Percentiles rank a stretch among this genome's conserved stretches.
Evolutionary conservation across 2,888 invertebrate species (phyloP).

Genomic region (Lasioglossum marginatum): DNA sequence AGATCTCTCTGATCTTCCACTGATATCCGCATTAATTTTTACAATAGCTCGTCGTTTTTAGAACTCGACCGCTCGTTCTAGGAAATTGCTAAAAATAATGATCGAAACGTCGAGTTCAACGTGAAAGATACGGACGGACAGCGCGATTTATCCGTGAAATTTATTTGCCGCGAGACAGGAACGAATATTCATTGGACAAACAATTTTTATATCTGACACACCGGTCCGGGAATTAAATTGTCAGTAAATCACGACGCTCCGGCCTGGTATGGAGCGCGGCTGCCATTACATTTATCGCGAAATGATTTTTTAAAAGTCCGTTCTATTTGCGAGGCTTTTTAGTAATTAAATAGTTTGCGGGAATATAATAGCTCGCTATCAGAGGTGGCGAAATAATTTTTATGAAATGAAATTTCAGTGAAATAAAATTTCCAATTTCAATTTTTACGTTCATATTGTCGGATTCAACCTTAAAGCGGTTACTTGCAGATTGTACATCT

Average conservation of each 20-base stretch:
- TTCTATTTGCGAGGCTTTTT: not conserved
- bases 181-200: constrained; percentile 10
- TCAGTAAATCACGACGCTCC: not conserved
- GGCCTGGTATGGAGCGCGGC: not conserved
- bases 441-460: not conserved
- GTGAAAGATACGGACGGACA: not conserved
- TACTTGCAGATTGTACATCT: not conserved
- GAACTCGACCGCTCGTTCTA: not conserved
- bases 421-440: not conserved
- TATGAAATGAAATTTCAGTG: not conserved
- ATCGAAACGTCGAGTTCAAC: not conserved
- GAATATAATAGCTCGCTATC: not conserved
- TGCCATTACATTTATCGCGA: not conserved
- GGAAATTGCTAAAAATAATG: not conserved
- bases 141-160: not conserved
- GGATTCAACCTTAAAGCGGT: not conserved
- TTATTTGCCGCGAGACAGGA: not conserved
- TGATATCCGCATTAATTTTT: not conserved
- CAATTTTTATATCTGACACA: not conserved
- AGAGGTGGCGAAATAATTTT: not conserved
- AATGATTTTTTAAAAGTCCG: not conserved
- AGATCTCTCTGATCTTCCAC: not conserved
- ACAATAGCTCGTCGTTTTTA: not conserved
- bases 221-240: not conserved
- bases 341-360: not conserved